phyloP scores from a whole-genome alignment of 2,888 invertebrate genomes.

The Cataglyphis cursor region DNA sequence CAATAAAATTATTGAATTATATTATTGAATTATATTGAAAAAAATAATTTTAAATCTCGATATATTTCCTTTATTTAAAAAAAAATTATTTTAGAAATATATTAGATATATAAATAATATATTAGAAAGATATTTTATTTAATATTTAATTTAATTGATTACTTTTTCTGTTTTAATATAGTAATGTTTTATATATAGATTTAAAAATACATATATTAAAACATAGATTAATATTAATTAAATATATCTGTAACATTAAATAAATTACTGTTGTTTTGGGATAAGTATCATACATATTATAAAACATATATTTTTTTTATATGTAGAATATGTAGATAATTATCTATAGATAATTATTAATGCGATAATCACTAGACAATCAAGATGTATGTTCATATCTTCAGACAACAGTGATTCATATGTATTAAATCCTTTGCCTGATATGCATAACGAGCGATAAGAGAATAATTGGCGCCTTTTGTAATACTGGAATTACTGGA shows the following conservation, averaged over 20 bases:
- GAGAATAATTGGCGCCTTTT: neutral
- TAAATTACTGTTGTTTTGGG: neutral
- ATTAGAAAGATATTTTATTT: neutral
- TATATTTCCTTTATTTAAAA: neutral
- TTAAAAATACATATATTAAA: neutral
- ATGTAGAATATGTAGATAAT: neutral
- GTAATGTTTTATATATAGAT: neutral
- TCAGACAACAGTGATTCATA: slow-evolving; percentile 10
- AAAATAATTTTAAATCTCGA: no score
- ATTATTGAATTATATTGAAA: neutral
- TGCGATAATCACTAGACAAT: neutral
- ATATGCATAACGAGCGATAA: slow-evolving; percentile 6
- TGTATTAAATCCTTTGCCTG: neutral
- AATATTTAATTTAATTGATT: neutral
- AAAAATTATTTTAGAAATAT: neutral
- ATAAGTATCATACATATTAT: neutral
- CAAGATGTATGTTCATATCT: neutral
- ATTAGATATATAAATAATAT: neutral
- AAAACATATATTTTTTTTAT: neutral
- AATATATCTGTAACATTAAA: neutral
- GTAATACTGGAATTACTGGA: neutral
- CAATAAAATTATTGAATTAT: neutral
- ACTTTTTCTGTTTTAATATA: neutral
- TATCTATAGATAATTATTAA: slow-evolving; percentile 9
- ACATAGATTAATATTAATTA: neutral